Evolutionary conservation across 2,888 invertebrate species (phyloP), one percentile per base, ranked within the genome.

Genomic region (Stenodera caucasica): DNA sequence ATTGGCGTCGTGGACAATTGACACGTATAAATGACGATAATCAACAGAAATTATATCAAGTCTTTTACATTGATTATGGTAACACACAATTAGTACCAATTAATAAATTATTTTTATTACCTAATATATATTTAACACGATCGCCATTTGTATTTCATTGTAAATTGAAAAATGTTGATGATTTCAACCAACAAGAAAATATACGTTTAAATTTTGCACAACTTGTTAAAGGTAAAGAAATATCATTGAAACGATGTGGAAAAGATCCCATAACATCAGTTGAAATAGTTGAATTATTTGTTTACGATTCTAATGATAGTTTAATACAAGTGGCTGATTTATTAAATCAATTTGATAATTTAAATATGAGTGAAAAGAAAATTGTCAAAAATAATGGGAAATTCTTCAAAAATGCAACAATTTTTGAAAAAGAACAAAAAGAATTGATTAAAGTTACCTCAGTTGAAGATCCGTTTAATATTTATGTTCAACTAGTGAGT

Each of bases 1-100:
- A 81, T 67, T 93, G 91, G 91, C 87, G 87, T 71, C 84, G 93
- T 57, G 88, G 86, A 9, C 81, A 84, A 52, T 78, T 90, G 0
- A 73, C 79, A 23, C 76, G 72, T 51, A 70, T 75, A 61, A 64
- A 70, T 54, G 61, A 55, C 0, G 66, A 66, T 71, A 57, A 55
- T 7, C 75, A 15, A 12, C 21, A 45, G 0, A 81, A 2, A 77
- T 80, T 74, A 0, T 85, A 83, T 69, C 81, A 83, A 26, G 83
- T 90, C 2, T 85, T 85, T 69, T 85, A 86, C 65, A 80, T 90
- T 18, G 91, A 91, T 76, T 85, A 85, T 67, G 91, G 91, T 1
- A 81, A 83, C 67, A 80, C 77, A 0, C 83, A 85, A 60, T 70
- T 74, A 0, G 81, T 86, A 1, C 70, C 80, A 2, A 77, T 81